Evolutionary conservation across 2,797 vertebrate genomes (phyloP).

Genomic region (Todus mexicanus): DNA sequence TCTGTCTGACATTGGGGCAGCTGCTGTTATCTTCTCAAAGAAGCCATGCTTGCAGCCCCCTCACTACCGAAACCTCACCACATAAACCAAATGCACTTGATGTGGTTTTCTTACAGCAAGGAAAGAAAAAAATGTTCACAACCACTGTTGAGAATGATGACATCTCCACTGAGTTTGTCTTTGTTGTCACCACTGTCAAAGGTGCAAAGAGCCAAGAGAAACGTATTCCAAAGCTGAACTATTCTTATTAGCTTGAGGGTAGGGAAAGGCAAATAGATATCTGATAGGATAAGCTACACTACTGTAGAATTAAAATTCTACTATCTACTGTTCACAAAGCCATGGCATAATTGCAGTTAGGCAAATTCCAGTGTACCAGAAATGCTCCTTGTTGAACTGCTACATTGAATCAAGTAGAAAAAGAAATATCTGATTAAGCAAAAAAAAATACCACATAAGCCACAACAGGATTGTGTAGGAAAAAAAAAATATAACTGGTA

Average conservation of each 20-base stretch:
- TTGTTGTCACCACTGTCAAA: background rate
- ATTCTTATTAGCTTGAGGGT: background rate
- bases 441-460: background rate
- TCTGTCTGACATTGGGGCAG: too few relatives aligned
- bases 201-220: background rate
- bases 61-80: background rate
- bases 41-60: background rate
- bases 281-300: background rate
- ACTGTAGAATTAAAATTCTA: background rate
- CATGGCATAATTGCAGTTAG: background rate
- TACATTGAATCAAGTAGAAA: background rate
- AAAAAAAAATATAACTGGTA: background rate
- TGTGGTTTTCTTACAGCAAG: background rate
- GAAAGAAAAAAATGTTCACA: background rate
- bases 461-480: background rate
- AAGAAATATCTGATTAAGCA: background rate
- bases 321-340: background rate
- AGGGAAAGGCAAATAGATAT: background rate
- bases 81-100: background rate
- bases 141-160: background rate
- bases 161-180: background rate
- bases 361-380: too few relatives aligned
- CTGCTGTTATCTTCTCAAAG: background rate
- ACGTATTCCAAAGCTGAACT: background rate
- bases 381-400: background rate